Base-by-base conservation (phyloP, 2,888 invertebrate genomes). In the Andricus curvator region DNA sequence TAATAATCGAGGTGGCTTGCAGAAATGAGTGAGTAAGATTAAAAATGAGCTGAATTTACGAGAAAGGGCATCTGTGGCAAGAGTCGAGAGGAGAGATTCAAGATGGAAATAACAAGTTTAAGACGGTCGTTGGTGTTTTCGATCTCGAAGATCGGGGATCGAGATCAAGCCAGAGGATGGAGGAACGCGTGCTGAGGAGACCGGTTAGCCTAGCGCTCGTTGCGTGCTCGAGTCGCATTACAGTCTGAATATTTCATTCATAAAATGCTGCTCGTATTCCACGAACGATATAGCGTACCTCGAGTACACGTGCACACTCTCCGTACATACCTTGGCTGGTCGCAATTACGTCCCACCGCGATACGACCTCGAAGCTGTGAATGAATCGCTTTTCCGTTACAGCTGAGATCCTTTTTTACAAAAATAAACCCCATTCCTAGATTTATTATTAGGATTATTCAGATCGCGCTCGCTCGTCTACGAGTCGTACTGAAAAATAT, bases 221-320 rank as follows among this genome's bases (percentile, higher is more conserved):
- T 90, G 91, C 91, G 90, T 92, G 91, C 89, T 84, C 85, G 86
- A 88, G 86, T 87, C 86, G 89, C 90, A 90, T 91, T 91, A 91
- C 90, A 85, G 88, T 86, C 85, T 89, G 91, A 91, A 92, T 91
- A 92, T 92, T 92, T 91, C 92, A 92, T 92, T 92, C 92, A 92
- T 92, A 92, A 92, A 89, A 86, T 88, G 86, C 86, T 85, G 86
- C 85, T 85, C 85, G 89, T 90, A 88, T 91, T 88, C 88, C 87
- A 81, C 85, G 85, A 85, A 88, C 81, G 79, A 79, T 81, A 76
- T 76, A 76, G 76, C 76, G 48, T 44, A 64, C 65, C 56, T 56
- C 33, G 74, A 51, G 76, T 44, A 77, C 48, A 77, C 66, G 81
- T 33, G 48, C 51, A 79, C 33, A 60, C 78, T 62, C 48, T 77